Evolutionary conservation across 2,113 vertebrate species (phyloP).

Genomic region (Petrocephalus microphthalmus): DNA sequence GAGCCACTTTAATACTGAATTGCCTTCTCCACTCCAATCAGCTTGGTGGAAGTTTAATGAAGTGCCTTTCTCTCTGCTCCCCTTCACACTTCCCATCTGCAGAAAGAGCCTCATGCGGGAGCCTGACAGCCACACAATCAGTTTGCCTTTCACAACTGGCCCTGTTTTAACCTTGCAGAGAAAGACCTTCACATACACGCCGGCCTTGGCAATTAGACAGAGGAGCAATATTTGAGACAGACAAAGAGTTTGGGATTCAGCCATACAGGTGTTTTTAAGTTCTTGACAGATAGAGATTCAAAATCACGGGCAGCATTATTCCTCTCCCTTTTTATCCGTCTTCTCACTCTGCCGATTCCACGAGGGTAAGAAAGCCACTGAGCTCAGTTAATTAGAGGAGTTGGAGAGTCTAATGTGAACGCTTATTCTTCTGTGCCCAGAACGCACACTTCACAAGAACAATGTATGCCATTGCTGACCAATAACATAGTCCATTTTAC

Average conservation of each 20-base stretch:
- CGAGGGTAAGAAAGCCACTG: conserved; percentile 68
- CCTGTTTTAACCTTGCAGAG: conserved; percentile 96
- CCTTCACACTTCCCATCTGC: conserved; percentile 87
- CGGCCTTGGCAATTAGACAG: conserved; percentile 94
- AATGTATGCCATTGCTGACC: conserved; percentile 19
- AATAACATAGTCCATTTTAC: conserved; percentile 19
- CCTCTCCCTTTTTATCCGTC: conserved; percentile 68
- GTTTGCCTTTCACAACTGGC: conserved; percentile 97
- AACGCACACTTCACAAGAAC: conserved; percentile 68
- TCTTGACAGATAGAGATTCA: conserved; percentile 46
- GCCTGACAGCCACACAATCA: conserved; percentile 99
- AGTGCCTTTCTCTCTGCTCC: conserved; percentile 94
- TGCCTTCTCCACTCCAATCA: conserved; percentile 99
- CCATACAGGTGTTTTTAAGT: conserved; percentile 80
- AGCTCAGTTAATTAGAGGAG: conserved; percentile 79
- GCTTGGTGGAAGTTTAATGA: conserved; percentile 99
- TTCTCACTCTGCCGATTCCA: conserved; percentile 69
- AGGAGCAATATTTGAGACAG: conserved; percentile 96
- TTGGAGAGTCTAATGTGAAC: conserved; percentile 53
- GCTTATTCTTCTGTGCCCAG: conserved; percentile 24
- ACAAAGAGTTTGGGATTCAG: conserved; percentile 91
- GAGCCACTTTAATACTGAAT: conserved; percentile 99
- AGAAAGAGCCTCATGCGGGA: conserved; percentile 96
- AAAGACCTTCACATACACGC: conserved; percentile 88
- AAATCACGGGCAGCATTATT: conserved; percentile 76